Base-by-base conservation (phyloP, 2,797 vertebrate genomes). In the Lepus townsendii region DNA sequence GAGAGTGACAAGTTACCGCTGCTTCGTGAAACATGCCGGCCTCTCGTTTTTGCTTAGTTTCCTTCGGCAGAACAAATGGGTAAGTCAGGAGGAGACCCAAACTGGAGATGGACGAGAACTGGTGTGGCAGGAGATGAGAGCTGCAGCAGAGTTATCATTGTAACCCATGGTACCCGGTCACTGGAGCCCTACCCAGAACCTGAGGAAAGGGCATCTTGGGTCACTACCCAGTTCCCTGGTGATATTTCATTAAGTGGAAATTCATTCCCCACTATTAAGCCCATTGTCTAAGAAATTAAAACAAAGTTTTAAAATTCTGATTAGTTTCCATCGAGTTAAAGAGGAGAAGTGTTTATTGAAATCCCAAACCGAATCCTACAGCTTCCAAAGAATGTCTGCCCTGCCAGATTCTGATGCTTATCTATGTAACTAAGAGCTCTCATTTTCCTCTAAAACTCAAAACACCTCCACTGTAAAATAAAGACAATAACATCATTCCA, bases 1-100 rank as follows among this genome's bases (percentile, higher is more conserved):
- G 91, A 94, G 97, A 98, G 69, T 73, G 93, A 54, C 85, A 0
- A 90, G 19, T 82, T 87, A 94, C 22, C 38, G 30, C 30, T 8
- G 1, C 14, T 62, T 88, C 62, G 73, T 2, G 50, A 90, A 95
- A 90, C 38, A 63, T 1, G 65, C 30, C n/a, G 6, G 6, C 24
- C 38, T 57, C 17, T 94, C 35, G 57, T 57, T 96, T 69, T 62
- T 86, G 83, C 47, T 87, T 83, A 66, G 16, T 90, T 92, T 95
- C 86, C 83, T 91, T 38, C n/a, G 62, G 78, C n/a, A 52, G 78
- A 69, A 83, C 68, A 83, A 90, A 88, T n/a, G 17, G n/a, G 17
- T 47, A 66, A 83, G 32, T 38, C 87, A 22, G 17, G 35, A 91
- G 60, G 71, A 94, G 27, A 80, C 7, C 7, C 57, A 42, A 82